Percentiles rank a stretch among this genome's conserved stretches.
Evolutionary conservation across 2,113 vertebrate genomes (phyloP).

Genomic region (Macrotus californicus): DNA sequence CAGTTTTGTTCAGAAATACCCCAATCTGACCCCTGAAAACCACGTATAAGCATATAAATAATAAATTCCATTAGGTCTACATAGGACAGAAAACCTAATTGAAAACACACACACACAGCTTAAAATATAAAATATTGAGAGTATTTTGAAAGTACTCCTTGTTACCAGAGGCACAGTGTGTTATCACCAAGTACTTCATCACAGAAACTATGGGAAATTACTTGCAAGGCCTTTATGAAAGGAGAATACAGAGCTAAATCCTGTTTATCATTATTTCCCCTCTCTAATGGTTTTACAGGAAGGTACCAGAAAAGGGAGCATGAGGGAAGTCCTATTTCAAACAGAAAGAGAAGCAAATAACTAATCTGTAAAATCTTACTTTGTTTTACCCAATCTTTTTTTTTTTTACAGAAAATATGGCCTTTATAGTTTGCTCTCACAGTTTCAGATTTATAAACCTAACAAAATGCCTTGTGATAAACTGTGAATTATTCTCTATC

Average conservation of each 20-base stretch:
- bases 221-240: slow-evolving; percentile 13
- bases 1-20: slow-evolving; percentile 30
- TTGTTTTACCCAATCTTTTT: not conserved
- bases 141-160: not conserved
- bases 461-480: slow-evolving; percentile 11
- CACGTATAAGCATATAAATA: slow-evolving; percentile 25
- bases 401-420: not conserved
- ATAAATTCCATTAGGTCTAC: slow-evolving; percentile 17
- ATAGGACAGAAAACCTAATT: not conserved
- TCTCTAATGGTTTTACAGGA: not conserved
- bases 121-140: not conserved
- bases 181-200: not conserved
- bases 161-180: not conserved
- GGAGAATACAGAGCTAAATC: not conserved
- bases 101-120: not conserved
- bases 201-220: not conserved
- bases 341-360: slow-evolving; percentile 30
- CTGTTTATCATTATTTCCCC: not conserved
- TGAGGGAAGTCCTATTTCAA: not conserved
- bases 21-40: not conserved
- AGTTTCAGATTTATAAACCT: slow-evolving; percentile 37
- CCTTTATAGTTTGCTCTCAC: slow-evolving; percentile 25
- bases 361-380: not conserved
- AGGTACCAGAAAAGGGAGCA: not conserved
- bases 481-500: not conserved